Conservation (phyloP, 2,888 invertebrate genomes). For the Rosalia funebris region DNA sequence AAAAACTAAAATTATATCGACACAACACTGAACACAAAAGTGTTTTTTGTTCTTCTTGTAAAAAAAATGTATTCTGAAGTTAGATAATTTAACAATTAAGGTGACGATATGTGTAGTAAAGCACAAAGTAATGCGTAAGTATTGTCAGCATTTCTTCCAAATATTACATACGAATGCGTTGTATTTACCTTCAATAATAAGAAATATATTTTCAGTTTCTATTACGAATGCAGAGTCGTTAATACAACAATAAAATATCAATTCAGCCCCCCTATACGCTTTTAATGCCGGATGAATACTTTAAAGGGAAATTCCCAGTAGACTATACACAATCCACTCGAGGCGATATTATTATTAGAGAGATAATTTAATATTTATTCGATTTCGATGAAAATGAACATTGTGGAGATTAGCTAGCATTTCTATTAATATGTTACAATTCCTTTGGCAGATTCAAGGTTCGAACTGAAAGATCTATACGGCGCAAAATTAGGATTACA, state of each 20-base stretch:
- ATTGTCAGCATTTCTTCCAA: too few species aligned
- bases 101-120: too few species aligned
- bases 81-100: too few species aligned
- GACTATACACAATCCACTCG: constrained; percentile 39
- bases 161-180: too few species aligned
- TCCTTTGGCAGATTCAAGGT: constrained; percentile 27
- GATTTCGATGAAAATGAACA: constrained; percentile 43
- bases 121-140: too few species aligned
- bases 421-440: constrained; percentile 32
- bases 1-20: too few species aligned
- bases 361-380: constrained; percentile 51
- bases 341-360: constrained; percentile 38
- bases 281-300: constrained; percentile 31
- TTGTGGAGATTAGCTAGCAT: constrained; percentile 33
- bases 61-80: too few species aligned
- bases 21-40: too few species aligned
- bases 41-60: too few species aligned
- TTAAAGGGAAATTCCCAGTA: constrained; percentile 33
- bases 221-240: neutral
- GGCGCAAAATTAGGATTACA: constrained; percentile 52
- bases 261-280: neutral
- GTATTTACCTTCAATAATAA: neutral
- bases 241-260: constrained; percentile 17
- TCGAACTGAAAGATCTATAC: constrained; percentile 28
- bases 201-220: neutral